These are phyloP conservation scores for Synanceia verrucosa DNA, from an alignment of 2,797 vertebrate genomes.

Conservation along the genomic window DNA sequence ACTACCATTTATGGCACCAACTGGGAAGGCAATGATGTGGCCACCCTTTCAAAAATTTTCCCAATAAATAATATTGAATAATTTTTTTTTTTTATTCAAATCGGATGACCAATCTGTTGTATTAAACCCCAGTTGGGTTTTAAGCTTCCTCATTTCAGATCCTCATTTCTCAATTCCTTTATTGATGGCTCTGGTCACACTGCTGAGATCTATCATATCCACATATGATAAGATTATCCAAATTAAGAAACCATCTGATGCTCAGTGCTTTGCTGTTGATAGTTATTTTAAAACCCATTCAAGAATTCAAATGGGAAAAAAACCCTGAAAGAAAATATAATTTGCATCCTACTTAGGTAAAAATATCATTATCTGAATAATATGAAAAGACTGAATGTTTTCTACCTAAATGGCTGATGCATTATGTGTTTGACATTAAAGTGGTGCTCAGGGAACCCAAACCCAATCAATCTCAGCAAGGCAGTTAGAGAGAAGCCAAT, in stretches of 20 bases:
- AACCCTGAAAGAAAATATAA: not conserved
- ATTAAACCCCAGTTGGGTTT: conserved; percentile 42
- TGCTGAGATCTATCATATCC: conserved; percentile 37
- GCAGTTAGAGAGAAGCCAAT: conserved; percentile 69
- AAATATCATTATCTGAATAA: conserved; percentile 55
- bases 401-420: conserved; percentile 62
- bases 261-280: conserved; percentile 8
- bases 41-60: conserved; percentile 22
- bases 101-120: conserved; percentile 43
- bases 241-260: conserved; percentile 59
- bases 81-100: conserved; percentile 54
- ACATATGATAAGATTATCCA: conserved; percentile 57
- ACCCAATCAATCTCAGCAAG: conserved; percentile 74
- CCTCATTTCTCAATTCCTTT: conserved; percentile 38
- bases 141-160: conserved; percentile 42
- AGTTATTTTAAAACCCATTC: conserved; percentile 29
- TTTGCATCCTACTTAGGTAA: conserved; percentile 36
- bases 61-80: conserved; percentile 35
- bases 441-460: conserved; percentile 70
- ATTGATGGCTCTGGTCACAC: conserved; percentile 41
- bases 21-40: conserved; percentile 30
- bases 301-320: conserved; percentile 25
- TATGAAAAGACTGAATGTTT: conserved; percentile 56
- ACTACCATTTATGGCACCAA: conserved; percentile 25
- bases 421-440: conserved; percentile 82